Percentiles rank a stretch among this genome's conserved stretches.
These are phyloP conservation scores for Drosophila pruinosa DNA, from an alignment of 1,140 invertebrate species.

Conservation along the genomic window DNA sequence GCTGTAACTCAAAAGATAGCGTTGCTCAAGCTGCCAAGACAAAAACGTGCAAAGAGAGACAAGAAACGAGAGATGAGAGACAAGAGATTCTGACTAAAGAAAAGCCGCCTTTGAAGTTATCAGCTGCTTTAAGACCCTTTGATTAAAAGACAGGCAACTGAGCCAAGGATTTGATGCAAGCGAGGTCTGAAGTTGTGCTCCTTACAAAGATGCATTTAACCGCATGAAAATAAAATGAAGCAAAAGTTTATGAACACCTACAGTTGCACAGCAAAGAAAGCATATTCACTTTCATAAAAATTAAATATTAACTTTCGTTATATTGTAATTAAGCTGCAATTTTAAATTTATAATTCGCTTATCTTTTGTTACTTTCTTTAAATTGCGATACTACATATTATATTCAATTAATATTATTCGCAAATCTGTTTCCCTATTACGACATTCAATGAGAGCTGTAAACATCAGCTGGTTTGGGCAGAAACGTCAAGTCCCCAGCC, in stretches of 20 bases:
- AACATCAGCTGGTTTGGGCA: background rate
- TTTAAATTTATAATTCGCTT: too few relatives aligned
- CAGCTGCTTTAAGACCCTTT: background rate
- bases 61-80: background rate
- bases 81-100: background rate
- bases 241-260: too few relatives aligned
- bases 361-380: too few relatives aligned
- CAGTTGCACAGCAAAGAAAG: too few relatives aligned
- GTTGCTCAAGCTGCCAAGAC: background rate
- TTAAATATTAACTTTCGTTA: too few relatives aligned
- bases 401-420: background rate
- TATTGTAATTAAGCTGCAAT: too few relatives aligned
- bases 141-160: constrained; percentile 1
- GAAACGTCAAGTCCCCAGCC: background rate
- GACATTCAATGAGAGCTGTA: background rate
- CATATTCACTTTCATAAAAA: too few relatives aligned
- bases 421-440: background rate
- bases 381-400: too few relatives aligned
- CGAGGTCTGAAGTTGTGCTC: background rate
- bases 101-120: background rate
- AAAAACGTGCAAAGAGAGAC: background rate
- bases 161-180: background rate
- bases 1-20: constrained; percentile 24
- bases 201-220: background rate
- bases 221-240: too few relatives aligned